Evolutionary conservation across 2,113 vertebrate genomes (phyloP).

Genomic region (Silurus asotus): DNA sequence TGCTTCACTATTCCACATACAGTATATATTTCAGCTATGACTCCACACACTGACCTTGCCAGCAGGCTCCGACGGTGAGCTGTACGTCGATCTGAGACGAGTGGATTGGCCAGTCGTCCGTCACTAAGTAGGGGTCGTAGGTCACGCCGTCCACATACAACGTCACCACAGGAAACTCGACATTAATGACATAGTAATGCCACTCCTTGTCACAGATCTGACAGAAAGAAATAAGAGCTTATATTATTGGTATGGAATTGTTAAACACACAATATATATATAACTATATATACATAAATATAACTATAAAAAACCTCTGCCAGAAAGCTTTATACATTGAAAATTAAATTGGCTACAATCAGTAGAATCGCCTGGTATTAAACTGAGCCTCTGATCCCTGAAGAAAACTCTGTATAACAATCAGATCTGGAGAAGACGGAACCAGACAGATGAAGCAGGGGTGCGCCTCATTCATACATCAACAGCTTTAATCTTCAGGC

Average conservation of each 20-base stretch:
- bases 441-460: no score
- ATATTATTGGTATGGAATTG: neutral
- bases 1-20: neutral
- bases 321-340: no score
- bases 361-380: no score
- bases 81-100: constrained; percentile 95
- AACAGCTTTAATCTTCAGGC: no score
- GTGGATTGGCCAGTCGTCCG: constrained; percentile 98
- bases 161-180: constrained; percentile 91
- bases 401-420: no score
- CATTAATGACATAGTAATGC: constrained; percentile 96
- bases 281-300: no score
- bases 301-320: no score
- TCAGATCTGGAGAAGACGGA: no score
- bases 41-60: constrained; percentile 84
- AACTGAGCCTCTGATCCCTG: no score
- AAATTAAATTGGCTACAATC: no score
- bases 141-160: constrained; percentile 93
- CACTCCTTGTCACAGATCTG: constrained; percentile 99
- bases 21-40: neutral
- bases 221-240: constrained; percentile 46
- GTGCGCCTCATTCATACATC: no score
- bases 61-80: constrained; percentile 94
- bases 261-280: no score
- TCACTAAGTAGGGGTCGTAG: constrained; percentile 95